Percentiles rank a stretch among this genome's conserved stretches.
These are phyloP conservation scores for Eidolon dupreanum DNA, from an alignment of 2,797 vertebrate genomes.

Conservation along the genomic window DNA sequence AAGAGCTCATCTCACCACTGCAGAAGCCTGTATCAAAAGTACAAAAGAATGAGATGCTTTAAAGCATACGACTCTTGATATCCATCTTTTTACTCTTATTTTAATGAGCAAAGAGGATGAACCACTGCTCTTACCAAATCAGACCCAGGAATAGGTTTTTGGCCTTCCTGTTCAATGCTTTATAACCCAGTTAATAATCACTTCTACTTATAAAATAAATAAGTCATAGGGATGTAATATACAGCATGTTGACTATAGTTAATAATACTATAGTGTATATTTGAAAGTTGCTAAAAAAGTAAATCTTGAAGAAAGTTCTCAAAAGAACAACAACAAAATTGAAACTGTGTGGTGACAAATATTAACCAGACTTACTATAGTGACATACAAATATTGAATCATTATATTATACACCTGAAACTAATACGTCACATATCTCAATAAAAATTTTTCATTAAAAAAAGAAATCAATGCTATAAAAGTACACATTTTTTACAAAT, in stretches of 20 bases:
- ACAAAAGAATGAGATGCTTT: background rate
- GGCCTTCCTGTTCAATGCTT: background rate
- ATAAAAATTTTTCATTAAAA: background rate
- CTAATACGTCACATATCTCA: background rate
- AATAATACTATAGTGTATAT: background rate
- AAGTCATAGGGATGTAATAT: background rate
- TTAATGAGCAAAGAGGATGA: conserved; percentile 46
- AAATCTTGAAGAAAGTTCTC: background rate
- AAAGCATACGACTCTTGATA: background rate
- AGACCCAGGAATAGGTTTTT: conserved; percentile 35
- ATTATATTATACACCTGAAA: background rate
- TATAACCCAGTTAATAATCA: conserved; percentile 46
- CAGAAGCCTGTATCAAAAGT: background rate
- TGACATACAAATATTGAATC: background rate
- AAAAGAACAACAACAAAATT: too few species aligned
- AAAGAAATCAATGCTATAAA: background rate
- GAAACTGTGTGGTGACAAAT: background rate
- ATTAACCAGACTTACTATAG: background rate
- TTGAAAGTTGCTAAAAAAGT: background rate
- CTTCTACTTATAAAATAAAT: background rate
- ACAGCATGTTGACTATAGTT: background rate
- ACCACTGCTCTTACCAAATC: conserved; percentile 30
- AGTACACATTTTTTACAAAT: background rate
- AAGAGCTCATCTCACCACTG: background rate
- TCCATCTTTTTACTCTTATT: background rate